phyloP scores from a whole-genome alignment of 2,888 invertebrate species.

The Rapana venosa region DNA sequence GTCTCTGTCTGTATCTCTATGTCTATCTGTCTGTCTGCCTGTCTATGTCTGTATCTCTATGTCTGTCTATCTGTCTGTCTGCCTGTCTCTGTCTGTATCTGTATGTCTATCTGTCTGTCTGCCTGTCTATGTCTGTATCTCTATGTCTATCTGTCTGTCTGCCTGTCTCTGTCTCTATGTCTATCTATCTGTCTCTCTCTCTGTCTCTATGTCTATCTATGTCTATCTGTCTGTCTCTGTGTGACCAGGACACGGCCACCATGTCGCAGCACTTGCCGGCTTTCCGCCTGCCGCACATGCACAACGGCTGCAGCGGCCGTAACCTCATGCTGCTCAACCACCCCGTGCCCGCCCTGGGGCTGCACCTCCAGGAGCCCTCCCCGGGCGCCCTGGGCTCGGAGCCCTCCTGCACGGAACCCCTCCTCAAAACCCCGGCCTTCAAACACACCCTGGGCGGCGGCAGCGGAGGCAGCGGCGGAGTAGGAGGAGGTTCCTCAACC shows the following conservation, averaged over 20 bases:
- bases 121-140: not conserved
- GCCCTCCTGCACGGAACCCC: conserved; percentile 6
- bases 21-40: too few relatives aligned
- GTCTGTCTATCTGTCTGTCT: too few relatives aligned
- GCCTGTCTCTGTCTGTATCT: not conserved
- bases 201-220: not conserved
- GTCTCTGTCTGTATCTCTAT: too few relatives aligned
- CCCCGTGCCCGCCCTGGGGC: conserved; percentile 27
- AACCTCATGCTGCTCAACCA: conserved; percentile 39
- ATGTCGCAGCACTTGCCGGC: conserved; percentile 33
- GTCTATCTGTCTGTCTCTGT: not conserved
- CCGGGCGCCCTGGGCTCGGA: not conserved
- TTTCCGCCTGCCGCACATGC: conserved; percentile 17
- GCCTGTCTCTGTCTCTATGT: not conserved
- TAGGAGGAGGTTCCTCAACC: not conserved
- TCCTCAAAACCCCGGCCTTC: not conserved
- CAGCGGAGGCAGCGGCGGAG: not conserved
- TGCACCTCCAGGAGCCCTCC: not conserved
- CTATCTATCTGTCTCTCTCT: not conserved
- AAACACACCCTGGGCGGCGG: not conserved
- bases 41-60: too few relatives aligned
- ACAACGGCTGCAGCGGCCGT: conserved; percentile 20
- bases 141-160: not conserved
- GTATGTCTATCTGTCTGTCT: not conserved
- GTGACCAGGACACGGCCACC: conserved; percentile 34